A percentile compares a stretch with the other conserved stretches of the same genome.
Evolutionary conservation across 2,888 invertebrate genomes (phyloP).

Genomic region (Philhelius pedissequus): DNA sequence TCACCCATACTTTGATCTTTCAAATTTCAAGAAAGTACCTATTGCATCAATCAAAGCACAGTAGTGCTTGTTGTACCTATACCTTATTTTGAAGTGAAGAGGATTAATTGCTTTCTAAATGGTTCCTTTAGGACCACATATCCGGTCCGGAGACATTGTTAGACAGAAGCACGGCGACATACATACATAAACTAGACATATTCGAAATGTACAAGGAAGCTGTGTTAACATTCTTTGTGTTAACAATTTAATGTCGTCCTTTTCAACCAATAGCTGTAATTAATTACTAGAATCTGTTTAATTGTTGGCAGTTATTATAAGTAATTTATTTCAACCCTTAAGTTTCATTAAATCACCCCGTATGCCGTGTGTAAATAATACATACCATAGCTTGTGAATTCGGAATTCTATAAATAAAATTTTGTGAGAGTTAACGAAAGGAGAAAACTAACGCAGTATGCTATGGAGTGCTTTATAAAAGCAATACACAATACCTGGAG

Average conservation of each 20-base stretch:
- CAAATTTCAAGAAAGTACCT: too few relatives aligned
- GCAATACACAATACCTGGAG: slow-evolving; percentile 39
- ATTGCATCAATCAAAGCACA: not conserved
- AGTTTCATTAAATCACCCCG: slow-evolving; percentile 44
- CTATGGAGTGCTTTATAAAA: not conserved
- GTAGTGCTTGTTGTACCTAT: not conserved
- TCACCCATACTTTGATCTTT: too few relatives aligned
- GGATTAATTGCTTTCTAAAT: not conserved
- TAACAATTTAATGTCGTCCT: slow-evolving; percentile 36
- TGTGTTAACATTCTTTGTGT: not conserved
- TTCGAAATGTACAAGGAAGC: not conserved
- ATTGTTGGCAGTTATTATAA: slow-evolving; percentile 51
- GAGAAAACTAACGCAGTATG: not conserved
- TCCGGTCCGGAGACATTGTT: not conserved
- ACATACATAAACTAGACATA: too few relatives aligned
- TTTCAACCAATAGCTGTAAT: slow-evolving; percentile 49
- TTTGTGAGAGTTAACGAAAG: not conserved
- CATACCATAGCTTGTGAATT: slow-evolving; percentile 22
- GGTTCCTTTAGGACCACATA: not conserved
- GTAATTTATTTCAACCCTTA: slow-evolving; percentile 52
- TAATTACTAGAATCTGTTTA: slow-evolving; percentile 53
- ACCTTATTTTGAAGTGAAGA: not conserved
- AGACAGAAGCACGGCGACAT: not conserved
- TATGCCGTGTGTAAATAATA: slow-evolving; percentile 26
- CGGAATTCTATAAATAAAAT: slow-evolving; percentile 43